Conservation (phyloP, 2,113 vertebrate species). For the Bubalus kerabau region DNA sequence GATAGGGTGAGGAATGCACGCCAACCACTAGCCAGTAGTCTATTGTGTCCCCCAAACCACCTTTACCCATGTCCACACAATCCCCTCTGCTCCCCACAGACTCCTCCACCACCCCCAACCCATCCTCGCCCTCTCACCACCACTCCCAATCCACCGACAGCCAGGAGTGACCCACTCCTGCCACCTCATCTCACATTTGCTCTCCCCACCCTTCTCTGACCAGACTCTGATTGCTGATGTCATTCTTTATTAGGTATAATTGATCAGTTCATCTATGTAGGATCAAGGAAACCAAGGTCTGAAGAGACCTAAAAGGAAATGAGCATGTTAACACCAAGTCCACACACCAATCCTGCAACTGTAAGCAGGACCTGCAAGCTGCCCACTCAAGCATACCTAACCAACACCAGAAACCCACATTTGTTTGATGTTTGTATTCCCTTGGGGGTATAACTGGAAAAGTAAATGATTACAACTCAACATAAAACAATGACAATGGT, state of each 20-base stretch:
- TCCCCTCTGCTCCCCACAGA: not conserved
- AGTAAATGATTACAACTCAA: not conserved
- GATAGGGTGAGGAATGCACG: not conserved
- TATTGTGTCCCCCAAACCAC: not conserved
- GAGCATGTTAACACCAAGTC: not conserved
- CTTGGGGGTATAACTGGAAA: not conserved
- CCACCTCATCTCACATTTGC: not conserved
- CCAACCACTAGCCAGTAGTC: not conserved
- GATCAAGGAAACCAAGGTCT: not conserved
- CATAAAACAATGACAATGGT: not conserved
- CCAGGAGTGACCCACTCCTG: not conserved
- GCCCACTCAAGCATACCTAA: not conserved
- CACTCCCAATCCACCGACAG: not conserved
- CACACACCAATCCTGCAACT: not conserved
- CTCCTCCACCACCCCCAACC: too few species aligned
- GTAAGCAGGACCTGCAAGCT: not conserved
- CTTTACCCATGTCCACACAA: not conserved
- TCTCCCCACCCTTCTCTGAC: not conserved
- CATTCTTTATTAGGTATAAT: not conserved
- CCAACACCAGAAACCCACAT: not conserved
- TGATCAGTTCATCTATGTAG: not conserved
- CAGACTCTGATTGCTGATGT: not conserved
- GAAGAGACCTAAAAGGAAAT: not conserved
- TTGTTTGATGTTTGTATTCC: not conserved
- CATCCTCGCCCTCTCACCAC: not conserved